Evolutionary conservation across 2,113 vertebrate genomes (phyloP), one percentile per base, ranked within the genome.

Genomic region (Nansenia antarctica): DNA sequence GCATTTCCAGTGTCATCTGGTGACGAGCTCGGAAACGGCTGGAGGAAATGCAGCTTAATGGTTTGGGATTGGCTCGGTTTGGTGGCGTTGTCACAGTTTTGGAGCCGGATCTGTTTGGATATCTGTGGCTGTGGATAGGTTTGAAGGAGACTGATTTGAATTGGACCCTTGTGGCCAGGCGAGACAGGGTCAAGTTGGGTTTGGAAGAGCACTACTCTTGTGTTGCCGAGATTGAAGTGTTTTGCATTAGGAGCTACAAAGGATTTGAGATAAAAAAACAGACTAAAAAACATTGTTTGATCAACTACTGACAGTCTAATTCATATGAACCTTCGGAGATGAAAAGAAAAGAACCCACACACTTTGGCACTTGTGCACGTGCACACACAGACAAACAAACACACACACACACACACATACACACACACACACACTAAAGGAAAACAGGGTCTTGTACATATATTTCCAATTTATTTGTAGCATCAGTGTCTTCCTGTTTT

Each of bases 361-460:
- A 55, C 67, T 70, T 73, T 80, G 73, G 74, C 80, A 81, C 70
- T 83, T 78, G 73, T 79, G 69, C 73, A 85, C 54, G n/a, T 5
- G 37, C 34, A 58, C 66, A 34, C 22, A 30, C 58, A 65, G 63
- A 80, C 34, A 35, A 45, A 54, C 47, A 55, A 59, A 67, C 37
- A 79, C 32, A 86, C 63, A 68, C 78, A 62, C 47, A 64, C 4
- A 58, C 49, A 71, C 84, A 82, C 82, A 84, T 86, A 91, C 86
- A 94, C 77, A 92, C n/a, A n/a, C n/a, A n/a, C n/a, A n/a, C n/a
- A n/a, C 73, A 78, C 74, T 79, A 86, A 87, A 96, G 94, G 96
- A 96, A 96, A 97, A 98, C 96, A 99, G 96, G 96, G 97, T 98
- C 94, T 95, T 96, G 96, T 97, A 97, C 94, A 98, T 97, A 97